Evolutionary conservation across 2,113 vertebrate genomes (phyloP), one percentile per base, ranked within the genome.

Genomic region (Rhabdomys dilectus): DNA sequence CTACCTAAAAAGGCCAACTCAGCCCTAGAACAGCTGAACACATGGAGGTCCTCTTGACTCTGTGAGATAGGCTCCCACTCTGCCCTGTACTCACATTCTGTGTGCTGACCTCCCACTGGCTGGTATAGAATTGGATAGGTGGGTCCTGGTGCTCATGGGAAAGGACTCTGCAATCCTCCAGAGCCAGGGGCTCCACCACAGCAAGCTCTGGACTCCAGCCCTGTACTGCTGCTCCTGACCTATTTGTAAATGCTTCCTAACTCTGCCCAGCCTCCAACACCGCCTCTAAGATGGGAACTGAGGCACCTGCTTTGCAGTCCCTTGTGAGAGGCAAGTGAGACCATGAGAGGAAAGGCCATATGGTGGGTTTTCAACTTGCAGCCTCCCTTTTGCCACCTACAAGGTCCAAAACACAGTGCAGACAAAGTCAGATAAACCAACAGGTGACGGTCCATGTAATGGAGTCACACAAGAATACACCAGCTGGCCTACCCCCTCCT

Each of bases 121-220:
- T 72, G 10, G n/a, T 16, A 1, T 3, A 22, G 60, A 56, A n/a
- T 1, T 5, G 31, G 31, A 39, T n/a, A 62, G 13, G 0, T 31
- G 45, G 34, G 48, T 42, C 58, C 31, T 13, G 15, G 73, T 26
- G 66, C 58, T 26, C 51, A 29, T 21, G 24, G 29, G 3, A 15
- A 31, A 66, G 16, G 31, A 70, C 39, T 22, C 3, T 5, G 6
- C 3, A 21, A 13, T 7, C 3, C 0, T 8, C 48, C 12, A 5
- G 24, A 58, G 34, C 16, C 58, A 31, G 73, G 10, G 53, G 24
- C 62, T 42, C 45, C 16, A 24, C 45, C 39, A 60, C 15, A 21
- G 62, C 22, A 13, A 34, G 66, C n/a, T 81, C 62, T 5, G 31
- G 68, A 7, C 17, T 53, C 78, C 3, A 31, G 2, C 1, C 48